Conservation (phyloP, 2,113 vertebrate species). For the Rhipidura dahli region DNA sequence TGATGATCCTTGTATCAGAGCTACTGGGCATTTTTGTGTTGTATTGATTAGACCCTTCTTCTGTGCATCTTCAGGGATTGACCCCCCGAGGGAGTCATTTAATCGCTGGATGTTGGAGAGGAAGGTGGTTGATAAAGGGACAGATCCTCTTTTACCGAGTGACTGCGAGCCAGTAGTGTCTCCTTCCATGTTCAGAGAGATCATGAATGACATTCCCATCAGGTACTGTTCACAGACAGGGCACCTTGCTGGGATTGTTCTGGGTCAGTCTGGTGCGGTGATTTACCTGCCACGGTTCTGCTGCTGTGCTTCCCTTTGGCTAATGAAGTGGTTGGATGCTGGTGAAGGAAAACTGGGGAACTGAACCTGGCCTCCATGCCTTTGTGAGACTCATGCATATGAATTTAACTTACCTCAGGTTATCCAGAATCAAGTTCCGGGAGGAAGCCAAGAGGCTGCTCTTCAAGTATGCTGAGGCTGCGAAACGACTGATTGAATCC, state of each 20-base stretch:
- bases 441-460: constrained; percentile 94
- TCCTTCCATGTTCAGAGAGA: constrained; percentile 97
- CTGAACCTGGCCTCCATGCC: neutral
- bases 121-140: constrained; percentile 93
- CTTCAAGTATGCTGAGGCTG: constrained; percentile 96
- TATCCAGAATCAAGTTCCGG: constrained; percentile 97
- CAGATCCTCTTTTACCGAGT: constrained; percentile 90
- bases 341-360: neutral
- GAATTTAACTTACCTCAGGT: constrained; percentile 67
- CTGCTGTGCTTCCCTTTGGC: neutral
- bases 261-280: neutral
- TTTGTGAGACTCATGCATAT: neutral
- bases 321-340: neutral
- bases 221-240: constrained; percentile 70
- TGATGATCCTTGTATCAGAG: neutral
- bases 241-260: neutral
- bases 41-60: neutral
- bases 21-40: neutral
- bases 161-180: constrained; percentile 93
- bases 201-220: constrained; percentile 99
- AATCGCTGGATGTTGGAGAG: constrained; percentile 97
- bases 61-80: constrained; percentile 81
- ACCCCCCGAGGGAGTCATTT: constrained; percentile 94
- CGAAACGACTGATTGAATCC: constrained; percentile 95
- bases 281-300: fast-evolving